Evolutionary conservation across 2,888 invertebrate genomes (phyloP), one percentile per base, ranked within the genome.

Genomic region (Scaptomyza reducta): DNA sequence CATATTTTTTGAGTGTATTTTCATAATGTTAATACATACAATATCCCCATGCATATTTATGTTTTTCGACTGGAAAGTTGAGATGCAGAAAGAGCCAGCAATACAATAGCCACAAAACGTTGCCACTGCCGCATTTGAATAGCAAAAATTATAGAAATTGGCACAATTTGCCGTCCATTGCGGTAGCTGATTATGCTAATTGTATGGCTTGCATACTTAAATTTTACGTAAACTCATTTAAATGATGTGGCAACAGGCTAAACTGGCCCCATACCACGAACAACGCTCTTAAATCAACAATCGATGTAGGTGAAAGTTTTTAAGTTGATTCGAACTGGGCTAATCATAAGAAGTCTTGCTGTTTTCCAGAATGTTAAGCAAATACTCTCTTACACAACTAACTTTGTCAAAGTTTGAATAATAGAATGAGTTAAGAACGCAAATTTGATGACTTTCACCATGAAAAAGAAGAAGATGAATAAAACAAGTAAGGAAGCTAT

Each of bases 61-160:
- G 68, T 45, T 57, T 55, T 57, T 59, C 47, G 29, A 64, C 56
- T 81, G 47, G 71, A 82, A 81, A 75, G 81, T 56, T 40, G 57
- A 54, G 58, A 67, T 57, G 54, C 49, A 44, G 67, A 54, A 51
- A 55, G 27, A 59, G 25, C n/a, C 3, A 44, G 31, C 6, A 29
- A 41, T 33, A 41, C 33, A 6, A 13, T 16, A 31, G 67, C 61
- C 54, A 27, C 53, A 61, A 35, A 68, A 44, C 49, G 44, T 41
- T 46, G 70, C 67, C 63, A 65, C 79, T 80, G 77, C 79, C 68
- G 84, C 81, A 84, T 73, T 77, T 64, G 25, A 61, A 73, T 74
- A 59, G 73, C 55, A 78, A 79, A 66, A 85, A 82, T 83, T 76
- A 87, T 79, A 56, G 67, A 87, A 87, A 82, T 82, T 87, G 86